Conservation (phyloP, 2,888 invertebrate species). For the Macropis europaea region DNA sequence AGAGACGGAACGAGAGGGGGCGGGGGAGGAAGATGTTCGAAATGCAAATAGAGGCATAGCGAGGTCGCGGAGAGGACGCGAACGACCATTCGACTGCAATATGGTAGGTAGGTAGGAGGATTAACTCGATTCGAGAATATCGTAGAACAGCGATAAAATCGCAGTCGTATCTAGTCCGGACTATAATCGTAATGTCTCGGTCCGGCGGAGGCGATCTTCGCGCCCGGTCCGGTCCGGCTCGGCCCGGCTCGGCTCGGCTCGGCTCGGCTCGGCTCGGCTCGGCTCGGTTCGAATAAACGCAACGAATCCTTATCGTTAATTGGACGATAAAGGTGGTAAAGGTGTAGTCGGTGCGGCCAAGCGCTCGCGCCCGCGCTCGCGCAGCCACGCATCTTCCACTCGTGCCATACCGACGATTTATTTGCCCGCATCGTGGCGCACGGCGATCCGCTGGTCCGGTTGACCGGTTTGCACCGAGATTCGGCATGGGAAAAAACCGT, state of each 20-base stretch:
- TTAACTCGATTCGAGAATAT: constrained; percentile 35
- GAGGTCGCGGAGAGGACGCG: constrained; percentile 38
- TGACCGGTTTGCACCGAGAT: constrained; percentile 65
- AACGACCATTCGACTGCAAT: too few species aligned
- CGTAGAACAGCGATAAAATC: constrained; percentile 55
- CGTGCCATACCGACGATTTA: constrained; percentile 69
- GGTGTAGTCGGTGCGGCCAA: constrained; percentile 56
- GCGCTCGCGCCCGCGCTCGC: constrained; percentile 53
- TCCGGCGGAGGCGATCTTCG: too few species aligned
- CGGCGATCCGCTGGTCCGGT: constrained; percentile 54
- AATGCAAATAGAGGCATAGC: too few species aligned
- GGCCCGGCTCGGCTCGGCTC: constrained; percentile 52
- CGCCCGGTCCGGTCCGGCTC: too few species aligned
- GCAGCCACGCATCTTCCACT: constrained; percentile 62
- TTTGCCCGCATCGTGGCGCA: constrained; percentile 55
- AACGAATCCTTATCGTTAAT: constrained; percentile 71
- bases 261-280: constrained; percentile 49
- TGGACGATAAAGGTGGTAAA: constrained; percentile 68
- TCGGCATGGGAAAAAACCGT: background rate
- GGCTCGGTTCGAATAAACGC: constrained; percentile 62
- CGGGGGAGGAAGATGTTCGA: background rate
- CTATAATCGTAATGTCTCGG: constrained; percentile 64
- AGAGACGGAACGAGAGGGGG: background rate
- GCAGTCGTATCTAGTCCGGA: constrained; percentile 46
- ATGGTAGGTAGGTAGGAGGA: constrained; percentile 34